These are phyloP conservation scores for Cryptocephalus moraei DNA, from an alignment of 2,888 invertebrate genomes.

Conservation along the genomic window DNA sequence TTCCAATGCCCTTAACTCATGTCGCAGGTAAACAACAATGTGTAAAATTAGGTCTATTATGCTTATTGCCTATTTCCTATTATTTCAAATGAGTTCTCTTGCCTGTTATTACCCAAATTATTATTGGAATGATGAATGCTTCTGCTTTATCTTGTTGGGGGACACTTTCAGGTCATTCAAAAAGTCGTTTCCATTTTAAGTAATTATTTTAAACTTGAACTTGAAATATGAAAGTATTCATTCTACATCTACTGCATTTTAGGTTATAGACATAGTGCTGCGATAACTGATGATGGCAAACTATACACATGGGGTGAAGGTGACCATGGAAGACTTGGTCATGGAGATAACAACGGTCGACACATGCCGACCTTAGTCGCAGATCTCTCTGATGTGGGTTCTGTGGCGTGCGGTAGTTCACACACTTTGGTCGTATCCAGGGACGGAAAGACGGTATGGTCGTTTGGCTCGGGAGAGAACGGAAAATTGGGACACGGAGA, in stretches of 20 bases:
- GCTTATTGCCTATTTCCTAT: too few relatives aligned
- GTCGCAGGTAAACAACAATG: too few relatives aligned
- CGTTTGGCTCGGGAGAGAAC: constrained; percentile 46
- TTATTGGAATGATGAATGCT: too few relatives aligned
- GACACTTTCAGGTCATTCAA: too few relatives aligned
- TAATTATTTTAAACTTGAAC: too few relatives aligned
- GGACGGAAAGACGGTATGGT: constrained; percentile 48
- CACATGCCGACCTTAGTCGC: constrained; percentile 48
- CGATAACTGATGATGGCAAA: constrained; percentile 45
- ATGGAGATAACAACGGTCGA: constrained; percentile 49
- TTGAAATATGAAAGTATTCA: too few relatives aligned
- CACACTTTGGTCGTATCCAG: constrained; percentile 44
- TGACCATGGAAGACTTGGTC: constrained; percentile 46
- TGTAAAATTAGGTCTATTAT: too few relatives aligned
- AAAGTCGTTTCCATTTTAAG: too few relatives aligned
- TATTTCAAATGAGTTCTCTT: too few relatives aligned
- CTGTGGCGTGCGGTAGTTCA: constrained; percentile 46
- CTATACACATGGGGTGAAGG: constrained; percentile 51
- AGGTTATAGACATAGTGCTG: constrained; percentile 48
- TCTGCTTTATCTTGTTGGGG: too few relatives aligned
- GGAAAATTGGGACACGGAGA: constrained; percentile 43
- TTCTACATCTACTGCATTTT: constrained; percentile 11
- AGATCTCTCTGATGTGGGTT: constrained; percentile 46
- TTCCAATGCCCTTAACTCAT: too few relatives aligned
- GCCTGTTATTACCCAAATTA: too few relatives aligned